phyloP scores from a whole-genome alignment of 2,797 vertebrate genomes.

The Anolis apletophallus region DNA sequence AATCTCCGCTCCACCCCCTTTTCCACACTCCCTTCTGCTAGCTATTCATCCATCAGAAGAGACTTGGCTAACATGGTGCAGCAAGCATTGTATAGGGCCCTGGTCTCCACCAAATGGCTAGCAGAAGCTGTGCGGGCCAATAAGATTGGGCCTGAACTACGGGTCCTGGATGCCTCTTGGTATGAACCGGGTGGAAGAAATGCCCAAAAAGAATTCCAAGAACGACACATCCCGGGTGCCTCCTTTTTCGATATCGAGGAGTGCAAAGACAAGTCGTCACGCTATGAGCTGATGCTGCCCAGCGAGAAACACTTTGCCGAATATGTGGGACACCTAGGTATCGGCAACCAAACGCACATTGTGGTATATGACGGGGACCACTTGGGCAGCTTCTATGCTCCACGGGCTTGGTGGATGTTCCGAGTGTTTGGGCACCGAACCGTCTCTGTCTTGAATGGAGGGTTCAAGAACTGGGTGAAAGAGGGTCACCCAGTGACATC shows the following conservation, averaged over 20 bases:
- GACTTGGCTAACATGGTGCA: constrained; percentile 80
- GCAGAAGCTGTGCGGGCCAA: constrained; percentile 80
- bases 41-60: background rate
- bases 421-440: constrained; percentile 88
- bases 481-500: constrained; percentile 83
- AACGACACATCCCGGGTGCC: constrained; percentile 87
- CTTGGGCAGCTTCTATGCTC: constrained; percentile 87
- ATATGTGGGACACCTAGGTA: constrained; percentile 87
- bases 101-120: constrained; percentile 90
- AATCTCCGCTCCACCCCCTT: background rate
- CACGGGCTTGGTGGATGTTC: constrained; percentile 98
- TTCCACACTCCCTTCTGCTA: constrained; percentile 5
- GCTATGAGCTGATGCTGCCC: constrained; percentile 90
- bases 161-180: constrained; percentile 90
- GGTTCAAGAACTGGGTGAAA: constrained; percentile 88
- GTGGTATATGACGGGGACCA: constrained; percentile 93
- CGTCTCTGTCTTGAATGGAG: constrained; percentile 92
- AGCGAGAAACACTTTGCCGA: constrained; percentile 79
- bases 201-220: constrained; percentile 84
- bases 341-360: constrained; percentile 89
- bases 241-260: constrained; percentile 92
- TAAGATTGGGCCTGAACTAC: constrained; percentile 79
- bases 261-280: constrained; percentile 82
- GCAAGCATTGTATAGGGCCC: constrained; percentile 76
- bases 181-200: constrained; percentile 84